Conservation (phyloP, 1,140 invertebrate genomes). For the Psilanteris sp. region DNA sequence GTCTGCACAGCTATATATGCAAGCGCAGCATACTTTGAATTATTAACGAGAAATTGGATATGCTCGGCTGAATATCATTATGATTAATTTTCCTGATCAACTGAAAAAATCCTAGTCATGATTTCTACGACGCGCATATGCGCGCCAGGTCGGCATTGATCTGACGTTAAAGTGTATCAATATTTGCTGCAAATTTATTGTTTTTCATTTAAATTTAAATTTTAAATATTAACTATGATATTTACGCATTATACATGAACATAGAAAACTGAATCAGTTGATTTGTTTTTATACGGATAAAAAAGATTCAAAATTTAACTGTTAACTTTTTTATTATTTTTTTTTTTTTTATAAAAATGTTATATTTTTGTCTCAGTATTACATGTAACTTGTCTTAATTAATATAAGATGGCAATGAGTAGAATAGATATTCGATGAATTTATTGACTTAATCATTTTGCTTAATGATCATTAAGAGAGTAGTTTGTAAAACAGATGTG, state of each 20-base stretch:
- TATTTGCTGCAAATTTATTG: conserved; percentile 28
- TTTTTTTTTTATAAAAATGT: too few relatives aligned
- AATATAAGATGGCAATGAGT: too few relatives aligned
- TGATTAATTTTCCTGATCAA: conserved; percentile 78
- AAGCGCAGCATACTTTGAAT: conserved; percentile 35
- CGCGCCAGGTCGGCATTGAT: conserved; percentile 43
- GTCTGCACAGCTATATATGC: conserved; percentile 24
- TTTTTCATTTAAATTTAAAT: not conserved
- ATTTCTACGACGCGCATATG: conserved; percentile 68
- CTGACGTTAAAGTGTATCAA: conserved; percentile 36
- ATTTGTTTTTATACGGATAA: too few relatives aligned
- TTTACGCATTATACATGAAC: too few relatives aligned
- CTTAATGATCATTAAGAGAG: conserved; percentile 15
- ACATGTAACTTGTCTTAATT: too few relatives aligned
- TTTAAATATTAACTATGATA: too few relatives aligned
- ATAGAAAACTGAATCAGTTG: too few relatives aligned
- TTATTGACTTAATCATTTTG: conserved; percentile 17
- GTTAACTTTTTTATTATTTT: too few relatives aligned
- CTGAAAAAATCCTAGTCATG: conserved; percentile 75
- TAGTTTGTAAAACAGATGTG: conserved; percentile 50
- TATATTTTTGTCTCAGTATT: too few relatives aligned
- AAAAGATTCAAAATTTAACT: too few relatives aligned
- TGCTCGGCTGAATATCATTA: conserved; percentile 60
- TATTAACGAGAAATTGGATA: conserved; percentile 55
- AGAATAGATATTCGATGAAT: not conserved